Conservation (phyloP, 2,888 invertebrate species). For the Dendrolimus houi region DNA sequence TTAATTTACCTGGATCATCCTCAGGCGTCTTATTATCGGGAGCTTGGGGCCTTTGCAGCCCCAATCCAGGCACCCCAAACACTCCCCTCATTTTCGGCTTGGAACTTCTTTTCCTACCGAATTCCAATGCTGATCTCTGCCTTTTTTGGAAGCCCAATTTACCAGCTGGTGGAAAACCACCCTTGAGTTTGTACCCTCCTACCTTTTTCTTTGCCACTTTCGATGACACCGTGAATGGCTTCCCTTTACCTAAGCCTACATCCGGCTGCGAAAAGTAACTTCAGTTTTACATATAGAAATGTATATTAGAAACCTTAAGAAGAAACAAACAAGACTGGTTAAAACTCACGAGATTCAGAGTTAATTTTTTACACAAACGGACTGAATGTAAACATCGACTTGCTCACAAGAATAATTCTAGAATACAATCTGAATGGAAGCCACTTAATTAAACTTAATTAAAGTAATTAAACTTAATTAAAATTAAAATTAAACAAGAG, state of each 20-base stretch:
- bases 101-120: constrained; percentile 88
- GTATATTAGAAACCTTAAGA: not conserved
- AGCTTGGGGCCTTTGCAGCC: constrained; percentile 80
- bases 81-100: constrained; percentile 93
- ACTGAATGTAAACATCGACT: no score
- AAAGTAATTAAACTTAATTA: no score
- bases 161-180: constrained; percentile 76
- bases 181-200: constrained; percentile 81
- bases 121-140: constrained; percentile 81
- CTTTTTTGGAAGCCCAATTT: constrained; percentile 86
- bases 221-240: constrained; percentile 83
- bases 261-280: constrained; percentile 46
- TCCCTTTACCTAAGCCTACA: constrained; percentile 86
- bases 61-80: constrained; percentile 87
- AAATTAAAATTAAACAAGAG: no score
- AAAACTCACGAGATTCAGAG: no score
- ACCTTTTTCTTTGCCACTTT: constrained; percentile 88
- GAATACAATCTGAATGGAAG: no score
- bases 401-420: no score
- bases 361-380: no score
- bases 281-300: not conserved
- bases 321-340: no score
- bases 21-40: constrained; percentile 70
- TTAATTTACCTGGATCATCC: constrained; percentile 60
- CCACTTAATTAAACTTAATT: no score